Base-by-base conservation (phyloP, 2,888 invertebrate genomes). In the Aphelenchoides bicaudatus region DNA sequence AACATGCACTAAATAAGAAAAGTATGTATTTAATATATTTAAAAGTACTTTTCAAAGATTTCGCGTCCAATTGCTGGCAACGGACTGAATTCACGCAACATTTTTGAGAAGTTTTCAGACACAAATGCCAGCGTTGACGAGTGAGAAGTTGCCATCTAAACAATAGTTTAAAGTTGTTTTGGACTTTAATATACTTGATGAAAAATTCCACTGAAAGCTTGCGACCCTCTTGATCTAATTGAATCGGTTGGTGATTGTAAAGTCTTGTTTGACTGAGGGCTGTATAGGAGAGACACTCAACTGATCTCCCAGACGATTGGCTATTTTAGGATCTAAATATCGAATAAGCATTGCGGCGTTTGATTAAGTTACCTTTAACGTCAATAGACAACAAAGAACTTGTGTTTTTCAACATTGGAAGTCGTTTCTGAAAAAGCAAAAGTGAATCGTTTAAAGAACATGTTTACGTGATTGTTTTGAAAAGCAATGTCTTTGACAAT, bases 1-100 rank as follows among this genome's bases (percentile, higher is more conserved):
- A 30, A 4, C 62, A 62, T 10, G 25, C 43, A 1, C 63, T 61
- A 43, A 59, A 61, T n/a, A 8, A 23, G 6, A 13, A 34, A 8
- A 23, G 13, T 61, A 56, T 23, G 27, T 16, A 8, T 43, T 19
- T 19, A 19, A 43, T 43, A 34, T 25, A 3, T 10, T 4, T 16
- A 50, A 61, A 39, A 31, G 38, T 25, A 57, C 58, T 59, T 39
- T 19, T 58, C 47, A 39, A 60, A 58, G 23, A 59, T 31, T 23
- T 58, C 48, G n/a, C 29, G 25, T 23, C 59, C 60, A 58, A 39
- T 30, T 19, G 23, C 27, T 16, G 27, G 37, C 8, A 39, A 23
- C 16, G 37, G n/a, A 19, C 37, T 21, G n/a, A 25, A 37, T 16
- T 51, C 52, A 16, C 52, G 52, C 16, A 51, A 39, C 23, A 51